Evolutionary conservation across 2,888 invertebrate genomes (phyloP), one percentile per base, ranked within the genome.

Genomic region (Acanthococcus lagerstroemiae): DNA sequence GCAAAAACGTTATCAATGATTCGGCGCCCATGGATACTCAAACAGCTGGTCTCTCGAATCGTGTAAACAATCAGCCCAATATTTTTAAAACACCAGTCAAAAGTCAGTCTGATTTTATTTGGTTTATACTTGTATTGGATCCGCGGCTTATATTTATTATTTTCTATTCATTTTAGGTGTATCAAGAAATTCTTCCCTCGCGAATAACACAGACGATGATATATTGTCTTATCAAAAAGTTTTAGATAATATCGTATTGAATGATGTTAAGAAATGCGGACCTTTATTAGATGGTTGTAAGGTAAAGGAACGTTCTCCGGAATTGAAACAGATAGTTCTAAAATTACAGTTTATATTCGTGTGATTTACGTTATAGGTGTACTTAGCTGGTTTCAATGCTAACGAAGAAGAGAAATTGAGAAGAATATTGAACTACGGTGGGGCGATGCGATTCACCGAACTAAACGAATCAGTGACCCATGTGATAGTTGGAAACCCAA

Each of bases 251-350:
- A 63, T 73, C 45, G 70, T 69, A 55, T 24, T 72, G 6, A 21
- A 65, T 65, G 79, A 80, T 67, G 84, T 85, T 1, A 86, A 86
- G 74, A 82, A 81, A 74, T 86, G 85, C 69, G 92, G 90, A 30
- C 80, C 84, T 67, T 92, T 92, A 74, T 82, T 95, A 66, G 94
- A 95, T 78, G 93, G 93, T 56, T 94, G 91, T 74, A 88, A 86
- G 76, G 88, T 90, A 76, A 79, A 81, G 79, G n/a, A n/a, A n/a
- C 55, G 60, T 58, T 30, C 55, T 24, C 66, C 19, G 19, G 3
- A 54, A 15, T 67, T 19, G 37, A 37, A 25, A 6, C 25, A 4
- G 24, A 48, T 21, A 30, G 19, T 50, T 44, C 1, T 26, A 6
- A 26, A 60, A 37, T 2, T 37, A 37, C n/a, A 37, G n/a, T 15